Percentiles rank a stretch among this genome's conserved stretches.
Evolutionary conservation across 2,888 invertebrate genomes (phyloP).

Genomic region (Pterobdella sp.): DNA sequence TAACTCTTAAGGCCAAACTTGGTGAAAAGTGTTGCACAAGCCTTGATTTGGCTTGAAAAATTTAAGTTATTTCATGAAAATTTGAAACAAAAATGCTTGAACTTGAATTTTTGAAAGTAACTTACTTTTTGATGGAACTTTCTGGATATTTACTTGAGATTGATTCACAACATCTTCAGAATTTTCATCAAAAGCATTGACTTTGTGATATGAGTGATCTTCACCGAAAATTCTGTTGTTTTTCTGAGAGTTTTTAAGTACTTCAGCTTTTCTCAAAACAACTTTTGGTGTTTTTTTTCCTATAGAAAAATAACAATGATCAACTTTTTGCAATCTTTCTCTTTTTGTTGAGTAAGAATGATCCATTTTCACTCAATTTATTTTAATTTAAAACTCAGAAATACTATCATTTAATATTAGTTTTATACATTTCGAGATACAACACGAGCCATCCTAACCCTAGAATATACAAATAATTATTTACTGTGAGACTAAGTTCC

Average conservation of each 20-base stretch:
- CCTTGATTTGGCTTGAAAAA: not conserved
- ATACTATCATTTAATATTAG: not conserved
- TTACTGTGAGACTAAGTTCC: not conserved
- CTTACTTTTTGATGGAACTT: too few relatives aligned
- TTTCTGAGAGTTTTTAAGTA: slow-evolving; percentile 11
- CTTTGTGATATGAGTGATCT: slow-evolving; percentile 31
- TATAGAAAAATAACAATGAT: slow-evolving; percentile 33
- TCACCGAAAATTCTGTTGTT: not conserved
- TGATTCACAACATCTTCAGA: not conserved
- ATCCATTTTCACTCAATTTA: slow-evolving; percentile 21
- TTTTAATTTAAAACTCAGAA: not conserved
- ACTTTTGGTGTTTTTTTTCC: slow-evolving; percentile 33
- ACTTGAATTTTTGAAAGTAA: too few relatives aligned
- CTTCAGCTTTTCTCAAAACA: slow-evolving; percentile 31
- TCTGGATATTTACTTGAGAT: slow-evolving; percentile 5
- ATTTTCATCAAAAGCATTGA: not conserved
- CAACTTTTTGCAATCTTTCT: slow-evolving; percentile 29
- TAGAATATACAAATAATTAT: not conserved
- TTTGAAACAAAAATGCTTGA: not conserved
- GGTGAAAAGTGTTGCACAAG: not conserved
- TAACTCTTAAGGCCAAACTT: slow-evolving; percentile 7
- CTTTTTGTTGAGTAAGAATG: slow-evolving; percentile 33
- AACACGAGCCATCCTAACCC: not conserved
- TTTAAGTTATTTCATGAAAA: not conserved
- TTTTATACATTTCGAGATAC: not conserved